Evolutionary conservation across 2,888 invertebrate species (phyloP).

Genomic region (Rhabditophanes sp.): DNA sequence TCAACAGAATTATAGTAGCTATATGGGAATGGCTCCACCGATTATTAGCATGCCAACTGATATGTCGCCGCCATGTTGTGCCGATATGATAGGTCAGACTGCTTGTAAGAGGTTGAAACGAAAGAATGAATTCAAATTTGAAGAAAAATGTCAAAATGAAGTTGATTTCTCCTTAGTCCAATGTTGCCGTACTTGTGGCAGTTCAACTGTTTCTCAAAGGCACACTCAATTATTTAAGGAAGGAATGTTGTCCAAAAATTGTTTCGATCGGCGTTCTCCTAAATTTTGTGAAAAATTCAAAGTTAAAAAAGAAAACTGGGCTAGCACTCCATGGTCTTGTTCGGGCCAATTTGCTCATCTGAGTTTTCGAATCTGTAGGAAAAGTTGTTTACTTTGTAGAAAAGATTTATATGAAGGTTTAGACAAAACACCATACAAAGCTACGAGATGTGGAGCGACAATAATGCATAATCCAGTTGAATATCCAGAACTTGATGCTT

Average conservation of each 20-base stretch:
- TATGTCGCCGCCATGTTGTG: conserved; percentile 13
- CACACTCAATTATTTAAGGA: conserved; percentile 28
- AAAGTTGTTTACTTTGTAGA: conserved; percentile 32
- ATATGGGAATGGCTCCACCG: too few relatives aligned
- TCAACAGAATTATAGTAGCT: too few relatives aligned
- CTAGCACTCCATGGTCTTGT: conserved; percentile 26
- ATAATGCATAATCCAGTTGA: too few relatives aligned
- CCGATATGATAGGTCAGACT: conserved; percentile 7
- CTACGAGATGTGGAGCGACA: too few relatives aligned
- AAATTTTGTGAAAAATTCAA: conserved; percentile 28
- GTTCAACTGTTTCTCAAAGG: conserved; percentile 23
- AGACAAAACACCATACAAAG: too few relatives aligned
- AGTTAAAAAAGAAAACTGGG: conserved; percentile 18
- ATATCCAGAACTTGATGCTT: too few relatives aligned
- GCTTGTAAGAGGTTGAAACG: conserved; percentile 24
- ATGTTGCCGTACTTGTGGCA: conserved; percentile 33
- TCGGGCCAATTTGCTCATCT: conserved; percentile 25
- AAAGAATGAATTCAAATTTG: conserved; percentile 19
- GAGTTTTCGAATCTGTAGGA: conserved; percentile 33
- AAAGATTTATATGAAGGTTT: conserved; percentile 20
- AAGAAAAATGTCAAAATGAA: conserved; percentile 17
- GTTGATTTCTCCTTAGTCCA: conserved; percentile 23
- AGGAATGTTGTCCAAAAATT: conserved; percentile 20
- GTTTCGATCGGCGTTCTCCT: conserved; percentile 28
- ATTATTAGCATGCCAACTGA: too few relatives aligned